Base-by-base conservation (phyloP, 2,888 invertebrate species). In the Cyrtodaria siliqua region DNA sequence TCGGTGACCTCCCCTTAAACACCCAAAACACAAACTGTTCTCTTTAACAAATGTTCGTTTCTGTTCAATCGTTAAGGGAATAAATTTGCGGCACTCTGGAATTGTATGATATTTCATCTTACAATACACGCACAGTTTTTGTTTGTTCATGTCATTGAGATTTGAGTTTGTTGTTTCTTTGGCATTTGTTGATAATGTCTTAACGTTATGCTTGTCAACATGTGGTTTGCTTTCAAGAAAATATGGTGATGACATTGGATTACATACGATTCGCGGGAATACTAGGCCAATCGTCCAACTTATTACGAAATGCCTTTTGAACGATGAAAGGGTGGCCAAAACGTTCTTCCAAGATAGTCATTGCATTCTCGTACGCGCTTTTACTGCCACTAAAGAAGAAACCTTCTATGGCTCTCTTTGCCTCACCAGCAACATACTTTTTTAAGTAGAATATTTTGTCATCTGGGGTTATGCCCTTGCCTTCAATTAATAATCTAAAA, bases 391-490 rank as follows among this genome's bases (percentile, higher is more conserved):
- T 53, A 23, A 70, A 66, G 27, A 83, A 72, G 38, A 66, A 82
- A 23, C 76, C 83, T 3, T 82, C 78, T 2, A 85, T 64, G 0
- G 78, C 70, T 29, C 67, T 55, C n/a, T 50, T 63, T 50, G 84
- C 82, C 33, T 40, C 52, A 16, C 80, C 83, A 23, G 57, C 71
- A 16, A 80, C 42, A 55, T 84, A 84, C 38, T 61, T 72, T 42
- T 79, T 81, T 24, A 82, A 47, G 27, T 80, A 77, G 53, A 76
- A 78, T 0, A 83, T 63, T 38, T 59, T 79, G 24, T 83, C 83
- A 20, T 44, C 8, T 18, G 61, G 18, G 2, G 72, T 63, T 18
- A 82, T 69, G 12, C 69, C 69, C 29, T 69, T 74, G 16, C 60
- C 38, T 12, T 71, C 68, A n/a, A 82, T 74, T 0, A 79, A 29